phyloP scores from a whole-genome alignment of 1,140 invertebrate genomes.

The Zaprionus taronus region DNA sequence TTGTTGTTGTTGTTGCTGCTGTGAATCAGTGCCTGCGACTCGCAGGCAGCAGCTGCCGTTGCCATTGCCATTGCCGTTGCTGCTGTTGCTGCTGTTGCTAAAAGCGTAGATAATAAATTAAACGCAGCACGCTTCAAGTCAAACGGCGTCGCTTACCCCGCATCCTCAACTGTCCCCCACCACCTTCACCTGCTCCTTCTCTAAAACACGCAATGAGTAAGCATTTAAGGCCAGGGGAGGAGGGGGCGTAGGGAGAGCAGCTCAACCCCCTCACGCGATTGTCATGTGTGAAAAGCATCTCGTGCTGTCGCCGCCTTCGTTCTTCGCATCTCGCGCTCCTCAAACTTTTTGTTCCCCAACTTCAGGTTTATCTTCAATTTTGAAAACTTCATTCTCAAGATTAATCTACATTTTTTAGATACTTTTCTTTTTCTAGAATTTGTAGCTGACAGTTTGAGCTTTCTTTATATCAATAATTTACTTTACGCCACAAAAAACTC shows the following conservation, averaged over 20 bases:
- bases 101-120: constrained; percentile 79
- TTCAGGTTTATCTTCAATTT: too few relatives aligned
- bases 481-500: too few relatives aligned
- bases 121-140: constrained; percentile 66
- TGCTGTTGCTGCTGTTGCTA: constrained; percentile 19
- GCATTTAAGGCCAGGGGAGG: background rate
- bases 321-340: too few relatives aligned
- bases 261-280: background rate
- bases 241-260: background rate
- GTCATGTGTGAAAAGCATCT: constrained; percentile 6
- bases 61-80: constrained; percentile 14
- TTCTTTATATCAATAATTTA: too few relatives aligned
- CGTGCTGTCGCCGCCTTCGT: background rate
- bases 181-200: background rate
- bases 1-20: constrained; percentile 34
- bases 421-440: too few relatives aligned
- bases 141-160: constrained; percentile 25
- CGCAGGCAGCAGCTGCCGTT: constrained; percentile 62
- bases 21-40: constrained; percentile 77
- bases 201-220: constrained; percentile 20
- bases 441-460: too few relatives aligned
- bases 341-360: background rate
- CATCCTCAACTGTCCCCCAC: background rate
- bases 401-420: too few relatives aligned
- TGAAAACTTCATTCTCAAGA: too few relatives aligned